A percentile compares a stretch with the other conserved stretches of the same genome.
phyloP scores from a whole-genome alignment of 2,797 vertebrate species.

The Otolemur crassicaudatus region DNA sequence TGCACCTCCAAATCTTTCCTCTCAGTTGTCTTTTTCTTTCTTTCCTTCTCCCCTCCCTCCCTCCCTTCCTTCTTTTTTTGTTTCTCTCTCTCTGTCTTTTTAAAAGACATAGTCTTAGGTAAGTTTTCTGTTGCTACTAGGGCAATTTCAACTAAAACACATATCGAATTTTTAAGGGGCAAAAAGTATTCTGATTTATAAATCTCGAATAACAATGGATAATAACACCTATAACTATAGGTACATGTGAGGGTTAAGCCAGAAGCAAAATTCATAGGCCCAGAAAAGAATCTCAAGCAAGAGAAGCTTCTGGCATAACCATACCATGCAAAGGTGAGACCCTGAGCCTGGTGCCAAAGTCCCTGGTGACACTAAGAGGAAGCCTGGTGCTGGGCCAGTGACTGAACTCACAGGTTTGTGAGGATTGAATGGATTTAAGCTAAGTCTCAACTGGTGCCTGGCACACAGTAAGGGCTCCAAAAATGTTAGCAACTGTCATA shows the following conservation, averaged over 20 bases:
- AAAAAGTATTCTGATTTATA: neutral
- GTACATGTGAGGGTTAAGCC: neutral
- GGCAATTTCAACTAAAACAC: conserved; percentile 19
- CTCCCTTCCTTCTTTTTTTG: neutral
- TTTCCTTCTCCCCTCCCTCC: neutral
- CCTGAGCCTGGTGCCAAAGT: neutral
- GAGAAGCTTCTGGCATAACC: accelerated
- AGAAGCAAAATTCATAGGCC: neutral
- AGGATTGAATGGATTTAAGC: neutral
- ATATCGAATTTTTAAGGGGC: neutral
- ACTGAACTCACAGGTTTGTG: neutral
- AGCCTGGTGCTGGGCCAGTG: neutral
- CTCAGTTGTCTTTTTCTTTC: neutral
- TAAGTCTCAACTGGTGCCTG: neutral
- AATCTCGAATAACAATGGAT: neutral
- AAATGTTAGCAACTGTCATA: neutral
- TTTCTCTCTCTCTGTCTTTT: neutral
- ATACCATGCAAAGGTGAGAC: neutral
- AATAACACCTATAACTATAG: neutral
- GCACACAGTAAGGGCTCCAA: neutral
- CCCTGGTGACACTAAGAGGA: neutral
- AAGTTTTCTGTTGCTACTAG: neutral
- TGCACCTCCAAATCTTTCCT: neutral
- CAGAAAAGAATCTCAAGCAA: neutral
- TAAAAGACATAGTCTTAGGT: neutral